Evolutionary conservation across 2,797 vertebrate species (phyloP).

Genomic region (Gallinago solitaria): DNA sequence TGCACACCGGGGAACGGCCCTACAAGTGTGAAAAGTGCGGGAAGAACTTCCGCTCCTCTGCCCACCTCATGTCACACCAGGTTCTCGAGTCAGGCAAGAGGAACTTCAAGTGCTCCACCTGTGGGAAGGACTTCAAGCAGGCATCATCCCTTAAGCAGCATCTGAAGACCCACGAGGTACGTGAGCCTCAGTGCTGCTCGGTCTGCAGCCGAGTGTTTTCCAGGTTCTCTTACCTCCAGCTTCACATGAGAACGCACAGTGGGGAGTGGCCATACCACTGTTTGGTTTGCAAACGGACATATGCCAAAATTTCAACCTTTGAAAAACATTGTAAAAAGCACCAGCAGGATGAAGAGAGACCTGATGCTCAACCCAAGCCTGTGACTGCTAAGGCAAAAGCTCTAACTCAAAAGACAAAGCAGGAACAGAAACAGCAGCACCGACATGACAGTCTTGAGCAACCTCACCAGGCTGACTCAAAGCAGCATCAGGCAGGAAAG

Average conservation of each 20-base stretch:
- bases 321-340: slow-evolving; percentile 77
- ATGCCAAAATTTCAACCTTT: slow-evolving; percentile 75
- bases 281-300: slow-evolving; percentile 78
- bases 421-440: background rate
- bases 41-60: background rate
- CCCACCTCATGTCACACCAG: slow-evolving; percentile 76
- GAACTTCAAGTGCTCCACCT: slow-evolving; percentile 22
- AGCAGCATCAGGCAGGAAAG: background rate
- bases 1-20: slow-evolving; percentile 5
- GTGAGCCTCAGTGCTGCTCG: slow-evolving; percentile 59
- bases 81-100: slow-evolving; percentile 54
- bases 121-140: background rate
- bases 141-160: background rate
- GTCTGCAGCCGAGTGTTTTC: slow-evolving; percentile 74
- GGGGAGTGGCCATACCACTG: slow-evolving; percentile 76
- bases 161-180: slow-evolving; percentile 17
- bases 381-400: background rate
- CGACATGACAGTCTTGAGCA: rapidly evolving
- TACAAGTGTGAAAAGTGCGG: background rate
- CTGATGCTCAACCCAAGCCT: background rate
- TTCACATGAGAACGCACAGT: slow-evolving; percentile 70
- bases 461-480: background rate
- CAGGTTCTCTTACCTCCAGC: slow-evolving; percentile 73
- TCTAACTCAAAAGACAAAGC: background rate
- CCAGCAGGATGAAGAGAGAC: slow-evolving; percentile 33